Evolutionary conservation across 2,888 invertebrate genomes (phyloP), one percentile per base, ranked within the genome.

Genomic region (Scaptomyza parva): DNA sequence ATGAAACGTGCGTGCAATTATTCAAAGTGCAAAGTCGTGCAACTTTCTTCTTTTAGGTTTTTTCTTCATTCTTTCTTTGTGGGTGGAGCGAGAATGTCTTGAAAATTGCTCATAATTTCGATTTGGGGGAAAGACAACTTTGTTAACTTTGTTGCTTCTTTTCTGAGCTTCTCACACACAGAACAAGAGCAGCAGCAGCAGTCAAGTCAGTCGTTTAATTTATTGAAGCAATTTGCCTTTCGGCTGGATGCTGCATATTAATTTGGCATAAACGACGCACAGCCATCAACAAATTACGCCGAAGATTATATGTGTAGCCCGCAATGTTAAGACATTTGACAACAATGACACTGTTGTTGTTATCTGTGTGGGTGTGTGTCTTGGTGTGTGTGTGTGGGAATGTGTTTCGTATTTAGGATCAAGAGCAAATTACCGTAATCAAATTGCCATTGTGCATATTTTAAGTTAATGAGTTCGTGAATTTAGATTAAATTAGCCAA

Each of bases 371-470:
- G 20, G 26, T 44, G 44, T 37, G 30, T 14, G 39, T 45, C n/a
- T n/a, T n/a, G n/a, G 17, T 40, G 24, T 30, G 52, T 41, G 18
- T 69, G 33, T 43, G 41, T 57, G 52, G 35, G 45, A n/a, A 20
- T 30, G 57, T 35, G 58, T 50, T 59, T 65, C 54, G 64, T 61
- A 50, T 59, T 26, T n/a, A 74, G 78, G 80, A 89, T 88, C 82
- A 86, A 70, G 80, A 67, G 58, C 65, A 87, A 87, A 87, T 87
- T 88, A 88, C 82, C 75, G 72, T 86, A 86, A 89, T 88, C 86
- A 89, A 87, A 87, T 87, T 82, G 61, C 78, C 74, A 86, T 86
- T 79, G 85, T 65, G 82, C 79, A 89, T 87, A 89, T 88, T 88
- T 85, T 79, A 81, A 68, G 72, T 77, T 77, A 85, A 85, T 88